phyloP scores from a whole-genome alignment of 2,888 invertebrate species.

The Notodonta dromedarius region DNA sequence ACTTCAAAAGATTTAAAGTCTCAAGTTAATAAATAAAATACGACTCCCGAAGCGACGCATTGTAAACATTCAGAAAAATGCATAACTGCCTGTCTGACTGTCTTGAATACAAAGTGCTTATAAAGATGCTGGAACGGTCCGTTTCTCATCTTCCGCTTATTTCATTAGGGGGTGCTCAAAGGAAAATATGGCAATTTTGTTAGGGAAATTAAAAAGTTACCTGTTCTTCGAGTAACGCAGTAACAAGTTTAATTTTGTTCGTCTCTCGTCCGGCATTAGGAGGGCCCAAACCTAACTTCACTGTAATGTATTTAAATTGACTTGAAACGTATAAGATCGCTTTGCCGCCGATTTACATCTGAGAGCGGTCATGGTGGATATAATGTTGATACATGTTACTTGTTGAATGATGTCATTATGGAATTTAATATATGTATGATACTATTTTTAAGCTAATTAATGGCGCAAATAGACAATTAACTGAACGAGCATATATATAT shows the following conservation, averaged over 20 bases:
- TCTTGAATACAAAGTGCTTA: slow-evolving; percentile 46
- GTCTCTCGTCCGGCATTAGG: slow-evolving; percentile 58
- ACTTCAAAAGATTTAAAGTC: slow-evolving; percentile 64
- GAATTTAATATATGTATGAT: too few relatives aligned
- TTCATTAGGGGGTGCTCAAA: slow-evolving; percentile 68
- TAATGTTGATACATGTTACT: slow-evolving; percentile 36
- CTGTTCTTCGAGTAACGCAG: slow-evolving; percentile 69
- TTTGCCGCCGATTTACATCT: slow-evolving; percentile 46
- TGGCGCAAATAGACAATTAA: too few relatives aligned
- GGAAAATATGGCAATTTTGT: slow-evolving; percentile 75
- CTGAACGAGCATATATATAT: too few relatives aligned
- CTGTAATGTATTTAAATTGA: slow-evolving; percentile 61
- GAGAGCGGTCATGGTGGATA: slow-evolving; percentile 37
- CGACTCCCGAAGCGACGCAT: slow-evolving; percentile 37
- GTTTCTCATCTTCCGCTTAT: slow-evolving; percentile 56
- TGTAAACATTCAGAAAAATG: slow-evolving; percentile 51
- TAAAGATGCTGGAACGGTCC: slow-evolving; percentile 66
- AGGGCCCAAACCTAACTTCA: slow-evolving; percentile 48
- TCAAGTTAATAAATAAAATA: slow-evolving; percentile 48
- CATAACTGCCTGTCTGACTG: slow-evolving; percentile 18
- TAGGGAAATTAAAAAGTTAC: slow-evolving; percentile 78
- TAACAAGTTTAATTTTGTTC: slow-evolving; percentile 74
- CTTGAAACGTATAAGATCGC: slow-evolving; percentile 49
- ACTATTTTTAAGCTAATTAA: too few relatives aligned
- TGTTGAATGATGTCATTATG: slow-evolving; percentile 5